Conservation (phyloP, 2,113 vertebrate genomes). For the Phasianus colchicus region DNA sequence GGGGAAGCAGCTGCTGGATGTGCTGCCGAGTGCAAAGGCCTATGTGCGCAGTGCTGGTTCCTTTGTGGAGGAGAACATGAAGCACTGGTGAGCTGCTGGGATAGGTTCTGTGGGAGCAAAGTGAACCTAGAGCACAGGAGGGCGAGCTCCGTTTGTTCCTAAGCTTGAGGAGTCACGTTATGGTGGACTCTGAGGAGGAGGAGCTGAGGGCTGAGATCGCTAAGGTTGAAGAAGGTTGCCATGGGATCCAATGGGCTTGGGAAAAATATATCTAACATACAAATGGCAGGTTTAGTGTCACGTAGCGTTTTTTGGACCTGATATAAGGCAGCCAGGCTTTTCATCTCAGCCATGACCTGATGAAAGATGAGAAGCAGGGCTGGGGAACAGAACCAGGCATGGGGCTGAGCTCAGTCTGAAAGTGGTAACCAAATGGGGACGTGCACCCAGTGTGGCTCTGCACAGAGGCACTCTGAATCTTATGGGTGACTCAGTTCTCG, state of each 20-base stretch:
- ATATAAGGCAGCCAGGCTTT: neutral
- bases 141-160: neutral
- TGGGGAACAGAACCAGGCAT: neutral
- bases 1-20: conserved; percentile 80
- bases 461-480: neutral
- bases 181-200: neutral
- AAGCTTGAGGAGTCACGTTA: neutral
- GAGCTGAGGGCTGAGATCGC: no score
- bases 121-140: rapidly evolving
- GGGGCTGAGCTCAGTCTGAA: conserved; percentile 49
- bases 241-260: rapidly evolving
- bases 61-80: conserved; percentile 80
- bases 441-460: neutral
- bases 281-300: neutral
- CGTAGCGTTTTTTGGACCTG: neutral
- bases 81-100: conserved; percentile 75
- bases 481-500: conserved; percentile 51
- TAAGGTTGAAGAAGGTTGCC: neutral
- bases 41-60: conserved; percentile 67
- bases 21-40: conserved; percentile 73
- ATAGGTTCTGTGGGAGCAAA: rapidly evolving
- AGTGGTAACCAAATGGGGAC: conserved; percentile 39
- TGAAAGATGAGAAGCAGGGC: neutral
- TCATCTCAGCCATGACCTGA: neutral
- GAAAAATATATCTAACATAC: neutral